A percentile compares a stretch with the other conserved stretches of the same genome.
Evolutionary conservation across 2,888 invertebrate species (phyloP).

Genomic region (Clepsis dumicolana): DNA sequence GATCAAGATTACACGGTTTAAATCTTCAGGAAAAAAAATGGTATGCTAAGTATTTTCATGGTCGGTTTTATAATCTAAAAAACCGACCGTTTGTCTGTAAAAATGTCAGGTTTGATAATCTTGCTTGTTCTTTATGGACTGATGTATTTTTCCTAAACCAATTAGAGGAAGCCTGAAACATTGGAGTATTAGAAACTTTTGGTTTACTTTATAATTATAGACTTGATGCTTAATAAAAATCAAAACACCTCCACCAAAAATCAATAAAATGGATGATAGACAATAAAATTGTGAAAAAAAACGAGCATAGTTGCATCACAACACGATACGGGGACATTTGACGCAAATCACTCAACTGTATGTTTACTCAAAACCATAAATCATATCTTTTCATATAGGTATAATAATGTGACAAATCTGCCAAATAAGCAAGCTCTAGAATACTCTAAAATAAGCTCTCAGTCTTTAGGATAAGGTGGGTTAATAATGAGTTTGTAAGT

Average conservation of each 20-base stretch:
- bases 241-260: background rate
- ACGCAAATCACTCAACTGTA: slow-evolving; percentile 66
- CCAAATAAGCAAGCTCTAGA: background rate
- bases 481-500: slow-evolving; percentile 5
- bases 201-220: no score
- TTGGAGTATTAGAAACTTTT: no score
- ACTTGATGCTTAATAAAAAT: no score
- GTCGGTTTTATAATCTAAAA: background rate
- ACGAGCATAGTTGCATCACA: slow-evolving; percentile 27
- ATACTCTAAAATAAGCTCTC: slow-evolving; percentile 1
- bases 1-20: slow-evolving; percentile 2
- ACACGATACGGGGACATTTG: slow-evolving; percentile 43
- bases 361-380: slow-evolving; percentile 59
- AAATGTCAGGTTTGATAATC: background rate
- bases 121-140: background rate
- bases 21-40: slow-evolving; percentile 2
- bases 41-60: slow-evolving; percentile 1
- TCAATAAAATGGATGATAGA: no score
- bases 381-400: slow-evolving; percentile 26
- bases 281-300: no score
- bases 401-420: slow-evolving; percentile 17
- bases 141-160: no score
- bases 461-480: background rate
- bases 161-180: no score
- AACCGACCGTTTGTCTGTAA: background rate